Base-by-base conservation (phyloP, 2,797 vertebrate species). In the Serranus cabrilla region DNA sequence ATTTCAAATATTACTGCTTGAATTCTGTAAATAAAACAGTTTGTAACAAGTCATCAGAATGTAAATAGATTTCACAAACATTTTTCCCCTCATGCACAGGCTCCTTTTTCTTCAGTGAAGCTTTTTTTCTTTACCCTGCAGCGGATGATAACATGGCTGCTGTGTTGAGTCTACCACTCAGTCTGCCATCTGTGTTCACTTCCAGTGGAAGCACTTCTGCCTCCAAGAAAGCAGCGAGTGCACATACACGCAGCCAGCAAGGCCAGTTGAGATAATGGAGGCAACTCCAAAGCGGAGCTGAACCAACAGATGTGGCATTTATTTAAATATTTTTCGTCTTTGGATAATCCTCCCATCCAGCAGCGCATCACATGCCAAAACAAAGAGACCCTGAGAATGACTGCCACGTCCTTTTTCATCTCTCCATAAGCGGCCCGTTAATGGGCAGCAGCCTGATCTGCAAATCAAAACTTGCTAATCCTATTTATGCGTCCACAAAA, bases 271-370 rank as follows among this genome's bases (percentile, higher is more conserved):
- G 62, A 86, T 91, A 91, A 92, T 84, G 82, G 84, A 84, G 80
- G 72, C 85, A 81, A 90, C 84, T 89, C 83, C 76, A 88, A 81
- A 86, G 78, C 69, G 34, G 52, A 73, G 65, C 85, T 87, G 84
- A 88, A 85, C 89, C 60, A 93, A 92, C 93, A 94, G 92, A 92
- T 93, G 93, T 91, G 82, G 79, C 83, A 86, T 93, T 93, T 93
- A 92, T 92, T 92, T 91, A 89, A 91, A 90, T 92, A 91, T 90
- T 89, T 92, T 68, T 42, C 37, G 42, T 88, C 92, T 90, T 85
- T 92, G 86, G 87, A 86, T 94, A 93, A 94, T 94, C 92, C 92
- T 81, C 80, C 90, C 82, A 84, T 90, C 87, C 84, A 91, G 79
- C 86, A 79, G 85, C 4, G 16, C 78, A 83, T 87, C 87, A 90